Base-by-base conservation (phyloP, 2,113 vertebrate genomes). In the Chiloscyllium plagiosum region DNA sequence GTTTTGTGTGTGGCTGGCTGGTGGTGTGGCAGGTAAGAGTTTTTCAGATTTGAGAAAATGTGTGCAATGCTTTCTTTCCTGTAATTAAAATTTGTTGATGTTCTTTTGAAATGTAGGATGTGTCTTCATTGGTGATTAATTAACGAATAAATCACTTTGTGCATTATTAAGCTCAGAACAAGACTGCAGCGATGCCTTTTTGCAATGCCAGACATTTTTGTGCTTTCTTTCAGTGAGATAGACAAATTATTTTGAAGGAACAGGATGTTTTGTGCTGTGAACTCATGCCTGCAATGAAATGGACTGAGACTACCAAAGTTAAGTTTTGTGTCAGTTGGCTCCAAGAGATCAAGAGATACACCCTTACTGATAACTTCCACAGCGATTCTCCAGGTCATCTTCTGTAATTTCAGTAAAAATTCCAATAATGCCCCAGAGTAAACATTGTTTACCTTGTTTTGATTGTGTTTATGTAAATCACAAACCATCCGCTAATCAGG, bases 1-100 rank as follows among this genome's bases (percentile, higher is more conserved):
- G 0, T 98, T 96, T 85, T 97, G 98, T 0, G 97, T 99, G 96
- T 99, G 98, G 98, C 96, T 99, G 95, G 98, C 99, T 0, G 99
- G 99, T 0, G 99, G 99, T 33, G 65, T 99, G 56, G 99, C 99
- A 98, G 99, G 99, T 99, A 97, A 97, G 97, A 66, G 12, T 69
- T 94, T 94, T 33, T n/a, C 52, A 2, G 29, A 52, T 72, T 47
- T 94, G n/a, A 20, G 56, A 61, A 61, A 29, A 33, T 66, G 19
- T 65, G 2, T 42, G 65, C 65, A 61, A 65, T 61, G 29, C 61
- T 66, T 66, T 66, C 37, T 92, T 66, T 92, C 15, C 56, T 37
- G 13, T 61, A 37, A 92, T 33, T n/a, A 13, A 12, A 47, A 29
- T 29, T 26, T n/a, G n/a, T 92, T 8, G 61, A 19, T 17, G 66